Conservation (phyloP, 2,113 vertebrate species). For the Pipra filicauda region DNA sequence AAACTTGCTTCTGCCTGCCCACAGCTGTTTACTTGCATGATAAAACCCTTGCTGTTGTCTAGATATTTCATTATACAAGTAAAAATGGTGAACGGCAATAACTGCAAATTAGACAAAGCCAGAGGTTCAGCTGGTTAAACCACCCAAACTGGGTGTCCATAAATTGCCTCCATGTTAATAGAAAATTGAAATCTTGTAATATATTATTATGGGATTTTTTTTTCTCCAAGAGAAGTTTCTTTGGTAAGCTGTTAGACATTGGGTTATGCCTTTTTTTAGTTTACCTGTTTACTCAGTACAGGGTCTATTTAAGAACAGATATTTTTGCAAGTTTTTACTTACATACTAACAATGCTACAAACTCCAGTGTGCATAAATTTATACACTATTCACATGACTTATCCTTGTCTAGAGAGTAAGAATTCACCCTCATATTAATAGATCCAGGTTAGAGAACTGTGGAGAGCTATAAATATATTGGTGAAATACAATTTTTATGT, state of each 20-base stretch:
- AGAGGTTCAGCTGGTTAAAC: neutral
- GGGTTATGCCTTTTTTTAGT: neutral
- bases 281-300: neutral
- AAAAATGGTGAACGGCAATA: neutral
- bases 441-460: neutral
- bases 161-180: neutral
- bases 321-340: neutral
- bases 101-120: neutral
- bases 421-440: neutral
- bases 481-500: neutral
- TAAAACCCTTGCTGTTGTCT: conserved; percentile 10
- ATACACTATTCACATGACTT: neutral
- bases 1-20: conserved; percentile 54
- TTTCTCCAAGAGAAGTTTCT: neutral
- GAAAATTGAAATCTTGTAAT: neutral
- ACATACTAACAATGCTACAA: neutral
- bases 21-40: conserved; percentile 21
- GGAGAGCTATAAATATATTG: neutral
- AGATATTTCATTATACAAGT: neutral
- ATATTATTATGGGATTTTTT: neutral
- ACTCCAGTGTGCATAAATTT: neutral
- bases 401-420: neutral
- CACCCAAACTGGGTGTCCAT: neutral
- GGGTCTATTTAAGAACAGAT: neutral
- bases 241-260: neutral